These are phyloP conservation scores for Lamellibrachia luymesi DNA, from an alignment of 1,140 invertebrate species.

Conservation along the genomic window DNA sequence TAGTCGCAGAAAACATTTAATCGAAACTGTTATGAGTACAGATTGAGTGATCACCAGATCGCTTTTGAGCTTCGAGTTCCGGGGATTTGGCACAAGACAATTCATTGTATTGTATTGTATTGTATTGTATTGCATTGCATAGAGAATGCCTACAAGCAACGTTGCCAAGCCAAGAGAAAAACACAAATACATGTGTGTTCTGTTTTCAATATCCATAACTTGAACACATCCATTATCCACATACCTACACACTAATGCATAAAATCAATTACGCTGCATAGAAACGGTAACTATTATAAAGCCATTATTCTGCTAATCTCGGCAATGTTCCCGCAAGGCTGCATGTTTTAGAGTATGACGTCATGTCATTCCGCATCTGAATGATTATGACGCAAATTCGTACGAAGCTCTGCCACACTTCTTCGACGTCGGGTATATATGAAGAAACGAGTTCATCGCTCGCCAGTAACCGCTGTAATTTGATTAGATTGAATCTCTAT, in stretches of 20 bases:
- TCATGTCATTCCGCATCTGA: not conserved
- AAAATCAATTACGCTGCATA: not conserved
- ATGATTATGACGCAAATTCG: not conserved
- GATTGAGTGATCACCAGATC: too few species aligned
- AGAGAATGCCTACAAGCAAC: not conserved
- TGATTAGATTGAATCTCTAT: not conserved
- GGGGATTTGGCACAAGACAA: too few species aligned
- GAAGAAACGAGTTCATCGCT: not conserved
- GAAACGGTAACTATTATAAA: not conserved
- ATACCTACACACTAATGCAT: not conserved
- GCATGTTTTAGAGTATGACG: not conserved
- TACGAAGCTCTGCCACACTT: not conserved
- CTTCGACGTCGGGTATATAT: not conserved
- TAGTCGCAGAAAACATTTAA: too few species aligned
- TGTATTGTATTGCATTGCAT: not conserved
- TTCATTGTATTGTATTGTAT: too few species aligned
- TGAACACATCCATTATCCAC: not conserved
- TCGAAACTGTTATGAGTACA: too few species aligned
- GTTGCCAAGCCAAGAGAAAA: not conserved
- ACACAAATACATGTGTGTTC: not conserved
- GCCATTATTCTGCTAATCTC: not conserved
- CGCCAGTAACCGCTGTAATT: not conserved
- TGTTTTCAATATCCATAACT: not conserved
- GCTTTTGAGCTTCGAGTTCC: too few species aligned
- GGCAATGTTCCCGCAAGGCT: not conserved